phyloP scores from a whole-genome alignment of 2,113 vertebrate genomes.

The Acrocephalus kingi region DNA sequence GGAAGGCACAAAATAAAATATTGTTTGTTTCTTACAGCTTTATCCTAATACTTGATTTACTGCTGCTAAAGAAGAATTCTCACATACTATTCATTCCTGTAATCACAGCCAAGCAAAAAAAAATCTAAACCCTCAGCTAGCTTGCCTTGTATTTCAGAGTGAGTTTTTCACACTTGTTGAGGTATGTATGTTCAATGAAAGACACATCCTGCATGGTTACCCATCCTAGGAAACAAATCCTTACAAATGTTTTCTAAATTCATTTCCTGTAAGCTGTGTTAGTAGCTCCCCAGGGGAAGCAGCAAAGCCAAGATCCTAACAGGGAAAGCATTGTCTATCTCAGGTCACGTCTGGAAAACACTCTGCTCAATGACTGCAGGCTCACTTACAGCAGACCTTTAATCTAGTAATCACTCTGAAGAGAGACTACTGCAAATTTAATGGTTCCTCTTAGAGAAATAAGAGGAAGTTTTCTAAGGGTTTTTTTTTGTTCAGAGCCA shows the following conservation, averaged over 20 bases:
- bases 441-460: constrained; percentile 46
- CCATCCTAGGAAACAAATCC: constrained; percentile 47
- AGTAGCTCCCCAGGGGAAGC: constrained; percentile 50
- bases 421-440: constrained; percentile 58
- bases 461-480: neutral
- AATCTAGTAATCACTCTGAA: constrained; percentile 61
- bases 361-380: constrained; percentile 27
- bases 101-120: neutral
- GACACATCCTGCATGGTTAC: constrained; percentile 40
- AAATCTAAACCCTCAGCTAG: neutral
- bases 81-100: neutral
- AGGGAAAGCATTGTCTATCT: constrained; percentile 52
- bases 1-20: neutral
- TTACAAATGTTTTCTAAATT: constrained; percentile 57
- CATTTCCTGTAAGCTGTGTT: constrained; percentile 63
- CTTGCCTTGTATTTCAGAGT: neutral
- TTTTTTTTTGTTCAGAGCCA: constrained; percentile 13
- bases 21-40: neutral
- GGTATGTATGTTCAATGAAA: neutral
- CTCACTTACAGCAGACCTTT: constrained; percentile 62
- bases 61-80: neutral
- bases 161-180: constrained; percentile 41
- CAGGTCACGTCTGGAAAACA: constrained; percentile 46
- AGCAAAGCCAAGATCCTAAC: constrained; percentile 48
- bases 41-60: neutral